phyloP scores from a whole-genome alignment of 2,797 vertebrate species.

The Myotis myotis region DNA sequence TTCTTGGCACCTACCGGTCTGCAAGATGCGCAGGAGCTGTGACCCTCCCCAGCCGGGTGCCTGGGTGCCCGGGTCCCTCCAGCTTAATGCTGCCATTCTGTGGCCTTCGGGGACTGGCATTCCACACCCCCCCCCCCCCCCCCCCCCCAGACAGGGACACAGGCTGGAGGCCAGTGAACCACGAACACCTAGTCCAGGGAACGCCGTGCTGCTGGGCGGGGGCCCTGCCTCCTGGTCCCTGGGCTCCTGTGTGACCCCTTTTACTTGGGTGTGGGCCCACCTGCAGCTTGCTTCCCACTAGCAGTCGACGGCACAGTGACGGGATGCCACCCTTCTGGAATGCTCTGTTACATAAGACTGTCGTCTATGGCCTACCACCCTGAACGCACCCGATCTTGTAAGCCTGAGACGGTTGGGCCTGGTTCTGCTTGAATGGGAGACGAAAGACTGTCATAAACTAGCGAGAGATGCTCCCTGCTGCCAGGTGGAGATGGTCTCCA shows the following conservation, averaged over 20 bases:
- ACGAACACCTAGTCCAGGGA: fast-evolving
- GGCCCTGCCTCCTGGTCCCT: not conserved
- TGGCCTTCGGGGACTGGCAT: not conserved
- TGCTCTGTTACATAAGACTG: fast-evolving
- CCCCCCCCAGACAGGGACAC: fast-evolving
- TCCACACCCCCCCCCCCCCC: no score
- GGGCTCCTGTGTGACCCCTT: fast-evolving
- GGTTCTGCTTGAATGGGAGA: no score
- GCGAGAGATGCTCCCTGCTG: fast-evolving
- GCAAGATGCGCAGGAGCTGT: not conserved
- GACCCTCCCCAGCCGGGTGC: fast-evolving
- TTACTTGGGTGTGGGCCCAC: fast-evolving
- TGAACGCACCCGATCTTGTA: no score
- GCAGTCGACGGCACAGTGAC: fast-evolving
- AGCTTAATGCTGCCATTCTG: fast-evolving
- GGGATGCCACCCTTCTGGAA: not conserved
- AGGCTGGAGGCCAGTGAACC: fast-evolving
- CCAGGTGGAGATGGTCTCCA: fast-evolving
- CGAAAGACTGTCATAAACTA: not conserved
- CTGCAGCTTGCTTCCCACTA: not conserved
- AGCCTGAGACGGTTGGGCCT: no score
- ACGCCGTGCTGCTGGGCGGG: fast-evolving
- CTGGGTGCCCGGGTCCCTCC: fast-evolving
- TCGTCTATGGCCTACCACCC: no score
- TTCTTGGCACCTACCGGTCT: not conserved